phyloP scores from a whole-genome alignment of 2,113 vertebrate species.

The Otis tarda region DNA sequence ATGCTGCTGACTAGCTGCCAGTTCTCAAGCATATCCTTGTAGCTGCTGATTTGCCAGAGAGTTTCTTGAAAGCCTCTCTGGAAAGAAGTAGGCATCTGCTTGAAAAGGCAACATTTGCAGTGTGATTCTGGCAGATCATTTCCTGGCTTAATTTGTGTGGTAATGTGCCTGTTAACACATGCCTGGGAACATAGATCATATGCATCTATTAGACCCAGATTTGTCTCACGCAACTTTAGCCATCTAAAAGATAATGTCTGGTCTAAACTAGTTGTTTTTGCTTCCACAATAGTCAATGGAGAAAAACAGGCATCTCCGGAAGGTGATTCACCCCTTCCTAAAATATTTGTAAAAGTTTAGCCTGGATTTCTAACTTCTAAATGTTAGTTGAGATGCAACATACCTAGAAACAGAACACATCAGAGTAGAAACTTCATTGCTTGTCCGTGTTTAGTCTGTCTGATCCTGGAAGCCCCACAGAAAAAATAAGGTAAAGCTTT shows the following conservation, averaged over 20 bases:
- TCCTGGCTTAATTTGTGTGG: constrained; percentile 65
- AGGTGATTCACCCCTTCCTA: constrained; percentile 59
- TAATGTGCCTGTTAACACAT: constrained; percentile 68
- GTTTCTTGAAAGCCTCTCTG: constrained; percentile 66
- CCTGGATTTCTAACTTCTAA: constrained; percentile 17
- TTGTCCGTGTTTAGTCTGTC: constrained; percentile 50
- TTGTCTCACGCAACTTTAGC: constrained; percentile 38
- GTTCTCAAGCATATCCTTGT: constrained; percentile 51
- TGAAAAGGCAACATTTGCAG: constrained; percentile 59
- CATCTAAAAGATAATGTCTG: constrained; percentile 66
- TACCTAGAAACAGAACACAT: constrained; percentile 32
- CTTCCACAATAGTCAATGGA: constrained; percentile 55
- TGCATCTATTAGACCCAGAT: constrained; percentile 54
- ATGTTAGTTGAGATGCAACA: neutral
- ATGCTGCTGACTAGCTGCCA: constrained; percentile 51
- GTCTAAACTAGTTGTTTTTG: constrained; percentile 43
- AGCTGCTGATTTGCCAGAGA: constrained; percentile 57
- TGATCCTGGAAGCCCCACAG: constrained; percentile 35
- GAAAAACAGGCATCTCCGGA: constrained; percentile 29
- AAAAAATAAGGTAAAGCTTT: constrained; percentile 42
- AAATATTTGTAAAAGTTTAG: constrained; percentile 3
- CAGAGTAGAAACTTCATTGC: neutral
- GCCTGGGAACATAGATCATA: constrained; percentile 52
- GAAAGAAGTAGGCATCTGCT: constrained; percentile 68
- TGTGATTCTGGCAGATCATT: constrained; percentile 56